phyloP scores from a whole-genome alignment of 2,888 invertebrate species.

The Tetranychus piercei region DNA sequence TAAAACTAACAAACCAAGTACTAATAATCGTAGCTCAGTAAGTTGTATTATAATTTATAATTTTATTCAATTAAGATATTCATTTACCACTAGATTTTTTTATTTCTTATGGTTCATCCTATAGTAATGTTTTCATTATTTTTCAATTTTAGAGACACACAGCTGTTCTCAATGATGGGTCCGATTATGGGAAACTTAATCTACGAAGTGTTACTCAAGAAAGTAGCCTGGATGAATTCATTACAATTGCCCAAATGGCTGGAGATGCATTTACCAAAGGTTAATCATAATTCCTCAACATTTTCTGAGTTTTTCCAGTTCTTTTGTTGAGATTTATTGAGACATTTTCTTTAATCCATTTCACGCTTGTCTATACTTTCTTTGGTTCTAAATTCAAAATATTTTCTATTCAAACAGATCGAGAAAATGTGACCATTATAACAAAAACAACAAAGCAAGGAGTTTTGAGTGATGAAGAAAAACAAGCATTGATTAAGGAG shows the following conservation, averaged over 20 bases:
- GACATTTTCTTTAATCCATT: background rate
- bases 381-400: no score
- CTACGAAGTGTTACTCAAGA: slow-evolving; percentile 83
- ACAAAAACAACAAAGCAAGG: background rate
- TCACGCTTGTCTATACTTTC: no score
- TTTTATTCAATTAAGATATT: background rate
- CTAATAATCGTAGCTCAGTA: background rate
- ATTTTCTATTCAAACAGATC: background rate
- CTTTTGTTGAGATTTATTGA: background rate
- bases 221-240: slow-evolving; percentile 84
- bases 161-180: slow-evolving; percentile 69
- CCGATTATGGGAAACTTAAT: slow-evolving; percentile 73
- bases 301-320: no score
- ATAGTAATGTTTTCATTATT: background rate
- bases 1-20: background rate
- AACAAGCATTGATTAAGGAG: background rate
- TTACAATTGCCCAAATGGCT: slow-evolving; percentile 81
- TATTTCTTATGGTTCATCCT: background rate
- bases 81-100: background rate
- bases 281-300: slow-evolving; percentile 19
- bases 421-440: slow-evolving; percentile 1
- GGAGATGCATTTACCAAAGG: slow-evolving; percentile 65
- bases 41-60: background rate
- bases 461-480: background rate
- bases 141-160: slow-evolving; percentile 35